phyloP scores from a whole-genome alignment of 2,113 vertebrate species.

The Dasyornis broadbenti region DNA sequence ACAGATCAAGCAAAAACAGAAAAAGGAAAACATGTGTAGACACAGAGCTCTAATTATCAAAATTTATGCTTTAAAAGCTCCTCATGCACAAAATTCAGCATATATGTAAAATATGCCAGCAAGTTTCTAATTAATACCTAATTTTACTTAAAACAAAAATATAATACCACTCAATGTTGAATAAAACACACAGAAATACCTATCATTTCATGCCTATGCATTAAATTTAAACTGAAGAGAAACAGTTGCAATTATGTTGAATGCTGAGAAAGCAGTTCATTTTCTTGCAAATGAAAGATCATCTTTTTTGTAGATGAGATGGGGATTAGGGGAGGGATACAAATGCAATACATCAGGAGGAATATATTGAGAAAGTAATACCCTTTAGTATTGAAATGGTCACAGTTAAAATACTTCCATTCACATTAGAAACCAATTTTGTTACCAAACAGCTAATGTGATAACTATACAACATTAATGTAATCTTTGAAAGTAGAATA shows the following conservation, averaged over 20 bases:
- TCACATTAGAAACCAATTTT: background rate
- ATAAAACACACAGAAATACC: background rate
- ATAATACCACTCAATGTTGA: background rate
- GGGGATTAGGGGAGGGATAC: background rate
- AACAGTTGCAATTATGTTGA: background rate
- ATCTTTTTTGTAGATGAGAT: background rate
- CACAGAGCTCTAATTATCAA: background rate
- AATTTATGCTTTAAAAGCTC: background rate
- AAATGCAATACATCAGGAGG: background rate
- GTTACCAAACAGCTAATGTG: background rate
- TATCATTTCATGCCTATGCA: background rate
- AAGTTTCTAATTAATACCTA: background rate
- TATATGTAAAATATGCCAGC: background rate
- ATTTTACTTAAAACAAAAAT: background rate
- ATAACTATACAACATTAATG: background rate
- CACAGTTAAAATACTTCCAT: background rate
- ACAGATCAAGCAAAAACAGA: background rate
- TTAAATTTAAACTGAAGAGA: background rate
- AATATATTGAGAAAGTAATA: background rate
- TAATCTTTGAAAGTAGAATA: background rate
- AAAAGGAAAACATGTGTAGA: background rate
- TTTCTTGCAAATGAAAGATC: background rate
- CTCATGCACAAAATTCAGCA: background rate
- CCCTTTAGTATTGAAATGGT: background rate
- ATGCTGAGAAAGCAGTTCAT: background rate